These are phyloP conservation scores for Drosophila mimetica DNA, from an alignment of 2,888 invertebrate genomes.

Conservation along the genomic window DNA sequence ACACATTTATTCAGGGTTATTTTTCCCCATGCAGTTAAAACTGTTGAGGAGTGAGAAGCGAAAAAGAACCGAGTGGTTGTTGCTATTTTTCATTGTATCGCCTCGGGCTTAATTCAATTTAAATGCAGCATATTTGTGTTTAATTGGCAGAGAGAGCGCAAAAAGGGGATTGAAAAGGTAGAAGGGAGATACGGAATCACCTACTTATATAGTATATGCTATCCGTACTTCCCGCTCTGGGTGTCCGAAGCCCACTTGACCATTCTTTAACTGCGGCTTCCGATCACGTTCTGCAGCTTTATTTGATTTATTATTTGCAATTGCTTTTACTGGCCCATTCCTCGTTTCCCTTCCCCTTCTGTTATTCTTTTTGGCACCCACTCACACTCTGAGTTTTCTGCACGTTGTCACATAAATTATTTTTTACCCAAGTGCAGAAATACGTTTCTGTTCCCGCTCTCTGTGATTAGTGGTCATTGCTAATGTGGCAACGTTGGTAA, in stretches of 20 bases:
- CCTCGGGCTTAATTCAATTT: slow-evolving; percentile 36
- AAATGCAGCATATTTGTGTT: slow-evolving; percentile 28
- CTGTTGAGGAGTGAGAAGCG: not conserved
- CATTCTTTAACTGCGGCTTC: slow-evolving; percentile 46
- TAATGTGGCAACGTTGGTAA: slow-evolving; percentile 63
- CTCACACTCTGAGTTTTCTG: slow-evolving; percentile 31
- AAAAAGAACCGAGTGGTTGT: slow-evolving; percentile 6
- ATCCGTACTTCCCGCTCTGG: slow-evolving; percentile 26
- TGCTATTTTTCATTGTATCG: slow-evolving; percentile 1
- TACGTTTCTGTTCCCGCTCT: slow-evolving; percentile 3
- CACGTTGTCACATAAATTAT: slow-evolving; percentile 73
- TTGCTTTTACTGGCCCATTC: slow-evolving; percentile 33
- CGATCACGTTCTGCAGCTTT: slow-evolving; percentile 72
- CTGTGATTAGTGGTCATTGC: slow-evolving; percentile 66
- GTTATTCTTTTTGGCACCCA: slow-evolving; percentile 17
- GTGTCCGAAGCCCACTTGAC: slow-evolving; percentile 32
- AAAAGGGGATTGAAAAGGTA: not conserved
- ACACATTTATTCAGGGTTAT: not conserved
- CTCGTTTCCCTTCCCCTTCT: not conserved
- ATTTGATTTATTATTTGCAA: slow-evolving; percentile 68
- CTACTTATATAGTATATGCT: slow-evolving; percentile 11
- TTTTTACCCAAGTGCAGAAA: slow-evolving; percentile 47
- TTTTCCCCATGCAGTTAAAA: slow-evolving; percentile 3
- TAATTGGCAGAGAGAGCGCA: slow-evolving; percentile 13
- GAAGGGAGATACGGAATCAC: slow-evolving; percentile 1